Base-by-base conservation (phyloP, 2,888 invertebrate species). In the Agonopterix heracliana region DNA sequence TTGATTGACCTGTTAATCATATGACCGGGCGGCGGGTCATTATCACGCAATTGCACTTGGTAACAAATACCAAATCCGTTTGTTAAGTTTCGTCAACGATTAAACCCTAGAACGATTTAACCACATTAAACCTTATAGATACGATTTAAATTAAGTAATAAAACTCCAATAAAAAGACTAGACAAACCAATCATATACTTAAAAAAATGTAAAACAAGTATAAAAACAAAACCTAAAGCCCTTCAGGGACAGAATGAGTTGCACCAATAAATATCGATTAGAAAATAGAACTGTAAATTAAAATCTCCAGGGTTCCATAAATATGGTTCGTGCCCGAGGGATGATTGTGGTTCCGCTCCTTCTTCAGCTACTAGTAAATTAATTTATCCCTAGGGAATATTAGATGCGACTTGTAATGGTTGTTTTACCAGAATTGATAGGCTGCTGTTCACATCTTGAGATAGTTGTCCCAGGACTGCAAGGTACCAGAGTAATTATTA, bases 381-480 rank as follows among this genome's bases (percentile, higher is more conserved):
- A 78, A 82, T 84, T 78, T 74, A 68, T 73, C 81, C 78, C 70
- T 54, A 48, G 76, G 77, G 81, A 69, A 74, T 77, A 73, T 71
- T 71, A 68, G 56, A 56, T 54, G 60, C 49, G 47, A 42, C 44
- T 43, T 41, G 14, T 8, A 47, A 14, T 38, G 26, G 43, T 41
- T 45, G 45, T 36, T 51, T 45, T 48, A 45, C 41, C 38, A 17
- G n/a, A 44, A 38, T 45, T 45, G 36, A 41, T 46, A 41, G 34
- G 9, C 8, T 13, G 11, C 11, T 38, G 38, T n/a, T 38, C 12
- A 41, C 41, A 38, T 44, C 9, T 13, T 9, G 42, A 9, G 9
- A 9, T n/a, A 13, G 12, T 3, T 17, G 26, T 44, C 44, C 26
- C 44, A 44, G 44, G 42, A n/a, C 2, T 13, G 26, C 26, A 26